Percentiles rank a stretch among this genome's conserved stretches.
These are phyloP conservation scores for Sarcophaga rosellei DNA, from an alignment of 2,888 invertebrate genomes.

Conservation along the genomic window DNA sequence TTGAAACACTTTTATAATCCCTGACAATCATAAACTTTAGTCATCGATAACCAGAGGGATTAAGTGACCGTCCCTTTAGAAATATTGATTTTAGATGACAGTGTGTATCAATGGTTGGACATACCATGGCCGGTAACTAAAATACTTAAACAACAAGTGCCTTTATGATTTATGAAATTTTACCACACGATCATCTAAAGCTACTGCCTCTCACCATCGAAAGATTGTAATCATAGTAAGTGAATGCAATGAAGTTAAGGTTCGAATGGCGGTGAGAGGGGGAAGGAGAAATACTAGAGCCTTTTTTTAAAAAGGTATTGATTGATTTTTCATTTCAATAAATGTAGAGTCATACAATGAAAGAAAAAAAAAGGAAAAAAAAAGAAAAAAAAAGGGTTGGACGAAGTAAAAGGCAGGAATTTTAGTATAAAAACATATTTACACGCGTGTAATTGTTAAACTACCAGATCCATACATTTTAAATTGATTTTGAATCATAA, in stretches of 20 bases:
- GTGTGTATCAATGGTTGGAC: too few relatives aligned
- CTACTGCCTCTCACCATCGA: background rate
- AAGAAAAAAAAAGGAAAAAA: slow-evolving; percentile 9
- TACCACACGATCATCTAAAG: slow-evolving; percentile 75
- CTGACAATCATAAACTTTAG: too few relatives aligned
- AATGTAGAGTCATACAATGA: background rate
- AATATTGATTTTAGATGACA: too few relatives aligned
- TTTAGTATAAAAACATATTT: slow-evolving; percentile 22
- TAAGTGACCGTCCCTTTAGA: too few relatives aligned
- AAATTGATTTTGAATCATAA: slow-evolving; percentile 69
- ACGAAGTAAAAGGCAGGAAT: slow-evolving; percentile 38
- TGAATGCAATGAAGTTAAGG: too few relatives aligned
- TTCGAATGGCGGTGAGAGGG: too few relatives aligned
- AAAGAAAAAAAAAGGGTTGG: slow-evolving; percentile 15
- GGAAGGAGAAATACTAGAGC: too few relatives aligned
- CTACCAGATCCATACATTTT: slow-evolving; percentile 64
- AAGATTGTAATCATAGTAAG: too few relatives aligned
- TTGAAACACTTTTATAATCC: too few relatives aligned
- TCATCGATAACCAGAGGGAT: too few relatives aligned
- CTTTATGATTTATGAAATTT: slow-evolving; percentile 79
- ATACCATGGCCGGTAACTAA: too few relatives aligned
- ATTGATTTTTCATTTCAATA: background rate
- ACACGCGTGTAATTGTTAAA: slow-evolving; percentile 61
- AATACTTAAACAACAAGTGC: slow-evolving; percentile 73
- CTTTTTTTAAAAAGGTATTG: background rate